These are phyloP conservation scores for Mirza zaza DNA, from an alignment of 2,113 vertebrate genomes.

Conservation along the genomic window DNA sequence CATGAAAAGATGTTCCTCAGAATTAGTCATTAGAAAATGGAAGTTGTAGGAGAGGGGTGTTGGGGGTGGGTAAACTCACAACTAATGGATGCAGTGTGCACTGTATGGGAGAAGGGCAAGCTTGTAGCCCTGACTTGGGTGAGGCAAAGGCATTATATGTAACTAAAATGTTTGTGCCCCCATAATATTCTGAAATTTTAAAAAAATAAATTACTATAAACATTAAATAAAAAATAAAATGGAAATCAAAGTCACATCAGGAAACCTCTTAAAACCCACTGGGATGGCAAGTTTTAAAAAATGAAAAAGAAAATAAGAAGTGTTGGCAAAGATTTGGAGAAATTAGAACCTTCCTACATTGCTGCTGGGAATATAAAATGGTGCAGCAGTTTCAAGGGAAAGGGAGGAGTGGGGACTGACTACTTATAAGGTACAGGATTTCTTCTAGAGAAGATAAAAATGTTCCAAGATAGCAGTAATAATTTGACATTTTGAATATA, in stretches of 20 bases:
- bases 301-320: not conserved
- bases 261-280: not conserved
- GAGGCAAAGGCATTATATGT: too few species aligned
- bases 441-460: not conserved
- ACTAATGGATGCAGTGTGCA: too few species aligned
- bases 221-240: constrained; percentile 14
- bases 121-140: too few species aligned
- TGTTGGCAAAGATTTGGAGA: not conserved
- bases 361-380: not conserved
- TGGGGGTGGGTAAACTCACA: too few species aligned
- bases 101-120: too few species aligned
- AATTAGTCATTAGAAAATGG: not conserved
- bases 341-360: not conserved
- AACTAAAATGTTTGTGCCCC: too few species aligned
- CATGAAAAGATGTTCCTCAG: not conserved
- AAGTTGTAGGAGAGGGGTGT: not conserved
- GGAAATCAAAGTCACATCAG: not conserved
- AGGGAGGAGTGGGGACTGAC: not conserved
- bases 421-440: not conserved
- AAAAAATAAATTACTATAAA: too few species aligned
- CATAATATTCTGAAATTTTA: too few species aligned
- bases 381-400: not conserved
- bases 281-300: not conserved
- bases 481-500: not conserved
- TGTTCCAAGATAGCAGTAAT: not conserved